Base-by-base conservation (phyloP, 2,888 invertebrate genomes). In the Orchesella flavescens region DNA sequence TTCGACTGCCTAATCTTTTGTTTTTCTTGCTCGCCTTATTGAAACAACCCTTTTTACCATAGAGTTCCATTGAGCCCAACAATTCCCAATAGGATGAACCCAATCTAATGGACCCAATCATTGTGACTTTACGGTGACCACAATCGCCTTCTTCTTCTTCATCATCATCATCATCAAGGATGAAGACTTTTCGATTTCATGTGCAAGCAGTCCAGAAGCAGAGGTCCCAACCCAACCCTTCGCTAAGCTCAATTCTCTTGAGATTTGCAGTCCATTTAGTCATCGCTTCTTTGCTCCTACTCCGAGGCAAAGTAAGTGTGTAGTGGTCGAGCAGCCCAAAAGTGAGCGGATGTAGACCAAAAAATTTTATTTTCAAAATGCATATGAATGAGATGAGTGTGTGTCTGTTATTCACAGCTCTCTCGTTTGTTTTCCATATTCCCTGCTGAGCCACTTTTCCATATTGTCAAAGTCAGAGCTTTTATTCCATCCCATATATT, bases 241-340 rank as follows among this genome's bases (percentile, higher is more conserved):
- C 43, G 66, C 43, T 80, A 80, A 80, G 80, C 75, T 55, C 13
- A 21, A 24, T 13, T 82, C 81, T 75, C 81, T 12, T 13, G 81
- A 82, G 81, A 75, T 75, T 82, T 75, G 73, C 81, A 75, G 81
- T 75, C 81, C 81, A 82, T 82, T 82, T 82, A 82, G 81, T 63
- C 63, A 75, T 82, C 68, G 21, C 61, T 73, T 81, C 21, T 71
- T 15, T 57, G 17, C n/a, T 61, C 72, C 65, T 17, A 55, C 63
- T n/a, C 17, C 3, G 55, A 76, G 66, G 44, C 34, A 44, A 19
- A 44, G n/a, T 7, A 57, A 44, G n/a, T 7, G 43, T 17, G 19
- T 10, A 59, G 59, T 59, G 19, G 17, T 15, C n/a, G 59, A 59
- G 10, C 4, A 19, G 17, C 21, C n/a, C 59, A 59, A 10, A 59